phyloP scores from a whole-genome alignment of 2,888 invertebrate species.

The Pollenia griseotomentosa region DNA sequence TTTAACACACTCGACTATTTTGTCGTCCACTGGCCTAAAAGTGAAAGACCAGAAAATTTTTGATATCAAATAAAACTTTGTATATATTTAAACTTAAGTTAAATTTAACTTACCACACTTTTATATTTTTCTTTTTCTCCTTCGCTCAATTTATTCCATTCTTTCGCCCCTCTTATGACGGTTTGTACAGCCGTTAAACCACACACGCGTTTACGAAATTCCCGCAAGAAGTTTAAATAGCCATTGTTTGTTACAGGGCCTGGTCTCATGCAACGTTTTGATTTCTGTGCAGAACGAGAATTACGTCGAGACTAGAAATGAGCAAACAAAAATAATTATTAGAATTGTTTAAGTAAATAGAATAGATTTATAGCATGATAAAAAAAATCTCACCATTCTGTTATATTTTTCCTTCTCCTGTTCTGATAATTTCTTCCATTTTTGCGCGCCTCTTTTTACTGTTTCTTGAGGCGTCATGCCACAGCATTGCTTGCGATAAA shows the following conservation, averaged over 20 bases:
- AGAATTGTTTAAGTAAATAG: too few relatives aligned
- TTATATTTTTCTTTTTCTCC: constrained; percentile 53
- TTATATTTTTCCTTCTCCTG: too few relatives aligned
- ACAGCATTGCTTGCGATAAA: too few relatives aligned
- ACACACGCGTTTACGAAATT: constrained; percentile 61
- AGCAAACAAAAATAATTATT: too few relatives aligned
- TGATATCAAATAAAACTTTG: neutral
- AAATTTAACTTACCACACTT: constrained; percentile 8
- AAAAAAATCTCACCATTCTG: too few relatives aligned
- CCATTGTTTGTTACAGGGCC: constrained; percentile 72
- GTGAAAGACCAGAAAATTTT: neutral
- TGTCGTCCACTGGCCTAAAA: neutral
- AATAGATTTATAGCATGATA: neutral
- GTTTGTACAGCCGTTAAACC: constrained; percentile 68
- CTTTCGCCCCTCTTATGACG: constrained; percentile 66
- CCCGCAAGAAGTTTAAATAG: constrained; percentile 73
- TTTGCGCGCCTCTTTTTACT: too few relatives aligned
- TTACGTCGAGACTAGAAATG: neutral
- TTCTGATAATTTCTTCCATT: too few relatives aligned
- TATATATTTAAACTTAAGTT: neutral
- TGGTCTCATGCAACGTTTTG: constrained; percentile 65
- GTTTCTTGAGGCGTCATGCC: too few relatives aligned
- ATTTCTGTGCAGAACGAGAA: neutral
- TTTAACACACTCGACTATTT: too few relatives aligned
- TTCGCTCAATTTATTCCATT: constrained; percentile 61